Evolutionary conservation across 1,140 invertebrate species (phyloP).

Genomic region (Drosophila watanabei): DNA sequence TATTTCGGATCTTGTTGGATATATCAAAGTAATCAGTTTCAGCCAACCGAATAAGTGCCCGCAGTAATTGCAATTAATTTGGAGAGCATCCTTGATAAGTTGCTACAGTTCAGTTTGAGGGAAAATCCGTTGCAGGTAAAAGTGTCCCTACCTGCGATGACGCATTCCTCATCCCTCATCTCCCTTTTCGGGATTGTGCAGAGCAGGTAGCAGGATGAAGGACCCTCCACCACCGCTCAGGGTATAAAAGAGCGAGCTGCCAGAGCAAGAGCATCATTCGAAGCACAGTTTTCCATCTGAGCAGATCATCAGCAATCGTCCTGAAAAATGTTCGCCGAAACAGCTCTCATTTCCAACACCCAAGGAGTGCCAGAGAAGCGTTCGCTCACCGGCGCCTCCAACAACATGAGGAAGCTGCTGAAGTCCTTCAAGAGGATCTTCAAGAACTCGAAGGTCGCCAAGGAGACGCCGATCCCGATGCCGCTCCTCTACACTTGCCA

Average conservation of each 20-base stretch:
- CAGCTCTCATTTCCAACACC: slow-evolving; percentile 25
- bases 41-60: slow-evolving; percentile 12
- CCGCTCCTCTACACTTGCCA: slow-evolving; percentile 23
- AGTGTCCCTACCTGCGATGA: slow-evolving; percentile 32
- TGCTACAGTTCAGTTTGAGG: slow-evolving; percentile 5
- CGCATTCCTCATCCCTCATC: slow-evolving; percentile 21
- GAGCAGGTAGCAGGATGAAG: slow-evolving; percentile 7
- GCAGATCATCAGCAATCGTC: slow-evolving; percentile 24
- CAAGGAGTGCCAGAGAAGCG: slow-evolving; percentile 37
- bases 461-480: slow-evolving; percentile 10
- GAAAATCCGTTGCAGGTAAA: slow-evolving; percentile 34
- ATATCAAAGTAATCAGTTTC: slow-evolving; percentile 27
- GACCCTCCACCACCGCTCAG: slow-evolving; percentile 18
- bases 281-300: slow-evolving; percentile 39
- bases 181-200: neutral
- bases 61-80: slow-evolving; percentile 52
- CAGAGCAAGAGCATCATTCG: slow-evolving; percentile 55
- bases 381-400: slow-evolving; percentile 54
- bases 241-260: slow-evolving; percentile 52
- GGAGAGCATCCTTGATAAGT: slow-evolving; percentile 20
- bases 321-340: slow-evolving; percentile 56
- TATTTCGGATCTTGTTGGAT: slow-evolving; percentile 22
- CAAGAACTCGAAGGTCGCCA: slow-evolving; percentile 25
- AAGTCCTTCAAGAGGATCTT: slow-evolving; percentile 64
- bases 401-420: slow-evolving; percentile 66